These are phyloP conservation scores for Acinonyx jubatus DNA, from an alignment of 2,113 vertebrate species.

Conservation along the genomic window DNA sequence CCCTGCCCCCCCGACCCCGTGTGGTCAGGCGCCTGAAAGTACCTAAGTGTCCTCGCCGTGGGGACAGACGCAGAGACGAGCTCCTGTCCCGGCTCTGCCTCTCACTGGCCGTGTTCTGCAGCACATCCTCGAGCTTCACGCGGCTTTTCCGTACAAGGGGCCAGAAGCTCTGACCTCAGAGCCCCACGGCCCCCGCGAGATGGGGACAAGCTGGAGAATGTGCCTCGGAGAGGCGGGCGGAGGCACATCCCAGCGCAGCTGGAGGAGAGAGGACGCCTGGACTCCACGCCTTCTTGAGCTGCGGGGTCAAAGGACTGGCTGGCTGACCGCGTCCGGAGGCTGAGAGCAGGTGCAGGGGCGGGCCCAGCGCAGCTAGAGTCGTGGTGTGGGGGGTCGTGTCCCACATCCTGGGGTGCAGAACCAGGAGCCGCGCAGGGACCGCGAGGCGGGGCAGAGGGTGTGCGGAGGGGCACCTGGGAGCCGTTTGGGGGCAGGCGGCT, in stretches of 20 bases:
- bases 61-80: rapidly evolving
- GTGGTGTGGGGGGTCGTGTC: rapidly evolving
- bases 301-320: no score
- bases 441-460: not conserved
- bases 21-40: no score
- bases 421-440: rapidly evolving
- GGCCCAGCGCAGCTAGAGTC: rapidly evolving
- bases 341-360: rapidly evolving
- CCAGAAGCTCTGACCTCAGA: not conserved
- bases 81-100: rapidly evolving
- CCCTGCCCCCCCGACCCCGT: not conserved
- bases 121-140: no score
- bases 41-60: rapidly evolving
- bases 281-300: not conserved
- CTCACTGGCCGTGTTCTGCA: rapidly evolving
- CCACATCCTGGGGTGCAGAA: not conserved
- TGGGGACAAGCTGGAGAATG: rapidly evolving
- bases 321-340: not conserved
- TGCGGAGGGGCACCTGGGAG: not conserved
- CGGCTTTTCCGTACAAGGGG: not conserved
- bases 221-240: rapidly evolving
- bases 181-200: not conserved
- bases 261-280: no score
- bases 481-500: rapidly evolving
- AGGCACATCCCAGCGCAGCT: rapidly evolving